These are phyloP conservation scores for Acanthaster planci DNA, from an alignment of 35 echinoderm and acorn worm genomes.

Conservation along the genomic window DNA sequence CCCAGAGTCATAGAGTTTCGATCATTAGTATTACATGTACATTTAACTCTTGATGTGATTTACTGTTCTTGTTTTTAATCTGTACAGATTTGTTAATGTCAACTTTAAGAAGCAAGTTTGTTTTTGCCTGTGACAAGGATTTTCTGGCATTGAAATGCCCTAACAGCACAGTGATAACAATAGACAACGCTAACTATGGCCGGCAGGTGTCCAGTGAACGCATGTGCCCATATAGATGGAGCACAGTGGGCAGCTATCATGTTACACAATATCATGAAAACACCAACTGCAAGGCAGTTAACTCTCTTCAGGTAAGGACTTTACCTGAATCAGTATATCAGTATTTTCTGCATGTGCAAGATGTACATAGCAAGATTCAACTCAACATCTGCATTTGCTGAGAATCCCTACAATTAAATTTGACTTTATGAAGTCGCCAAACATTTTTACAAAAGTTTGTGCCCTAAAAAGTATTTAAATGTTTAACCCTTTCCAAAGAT, in stretches of 20 bases:
- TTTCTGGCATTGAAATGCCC: constrained; percentile 79
- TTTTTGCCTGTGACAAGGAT: constrained; percentile 92
- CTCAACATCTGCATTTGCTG: too few species aligned
- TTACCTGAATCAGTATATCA: too few species aligned
- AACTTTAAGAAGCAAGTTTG: constrained; percentile 77
- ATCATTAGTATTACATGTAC: too few species aligned
- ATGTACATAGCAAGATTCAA: too few species aligned
- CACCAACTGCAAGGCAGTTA: constrained; percentile 76
- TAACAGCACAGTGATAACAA: constrained; percentile 50
- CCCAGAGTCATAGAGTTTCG: too few species aligned
- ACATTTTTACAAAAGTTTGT: too few species aligned
- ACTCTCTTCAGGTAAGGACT: constrained; percentile 54
- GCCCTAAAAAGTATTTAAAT: too few species aligned
- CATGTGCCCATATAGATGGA: constrained; percentile 88
- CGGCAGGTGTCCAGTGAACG: constrained; percentile 63
- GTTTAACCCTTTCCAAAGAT: too few species aligned
- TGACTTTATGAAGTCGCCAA: too few species aligned
- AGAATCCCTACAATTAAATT: too few species aligned
- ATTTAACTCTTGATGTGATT: too few species aligned
- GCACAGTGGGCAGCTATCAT: constrained; percentile 35
- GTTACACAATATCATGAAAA: constrained; percentile 48
- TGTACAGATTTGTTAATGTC: constrained; percentile 72
- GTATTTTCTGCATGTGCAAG: too few species aligned
- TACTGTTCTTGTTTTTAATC: constrained; percentile 9
- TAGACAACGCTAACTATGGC: constrained; percentile 87